These are phyloP conservation scores for Neoseiulus cucumeris DNA, from an alignment of 1,140 invertebrate genomes.

Conservation along the genomic window DNA sequence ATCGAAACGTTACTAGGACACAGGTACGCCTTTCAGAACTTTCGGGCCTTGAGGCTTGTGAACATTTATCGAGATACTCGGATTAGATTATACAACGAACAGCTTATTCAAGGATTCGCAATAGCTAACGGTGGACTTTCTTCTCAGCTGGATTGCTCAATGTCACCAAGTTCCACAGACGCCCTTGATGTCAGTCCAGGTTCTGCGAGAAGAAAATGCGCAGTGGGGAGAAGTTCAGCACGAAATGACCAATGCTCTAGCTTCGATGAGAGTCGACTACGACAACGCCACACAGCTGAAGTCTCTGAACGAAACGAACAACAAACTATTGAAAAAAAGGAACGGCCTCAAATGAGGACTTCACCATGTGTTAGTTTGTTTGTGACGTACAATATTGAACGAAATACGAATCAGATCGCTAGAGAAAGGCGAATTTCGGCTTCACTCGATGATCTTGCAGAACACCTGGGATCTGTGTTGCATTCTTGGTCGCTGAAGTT, in stretches of 20 bases:
- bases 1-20: slow-evolving; percentile 38
- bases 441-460: too few relatives aligned
- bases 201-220: slow-evolving; percentile 51
- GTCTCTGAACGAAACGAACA: slow-evolving; percentile 22
- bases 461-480: too few relatives aligned
- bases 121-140: too few relatives aligned
- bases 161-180: slow-evolving; percentile 76
- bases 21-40: neutral
- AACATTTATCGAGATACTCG: neutral
- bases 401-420: too few relatives aligned
- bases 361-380: too few relatives aligned
- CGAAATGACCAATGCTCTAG: slow-evolving; percentile 88
- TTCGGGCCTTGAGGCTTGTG: neutral
- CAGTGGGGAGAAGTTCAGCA: slow-evolving; percentile 92
- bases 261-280: slow-evolving; percentile 88
- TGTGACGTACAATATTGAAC: too few relatives aligned
- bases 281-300: slow-evolving; percentile 37
- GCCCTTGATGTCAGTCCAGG: slow-evolving; percentile 64
- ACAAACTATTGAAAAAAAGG: slow-evolving; percentile 5
- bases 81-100: too few relatives aligned
- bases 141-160: slow-evolving; percentile 20
- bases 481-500: too few relatives aligned
- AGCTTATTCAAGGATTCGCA: too few relatives aligned
- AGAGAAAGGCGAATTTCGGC: too few relatives aligned
- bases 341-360: neutral